Conservation (phyloP, 2,888 invertebrate species). For the Drosophila tanythrix region DNA sequence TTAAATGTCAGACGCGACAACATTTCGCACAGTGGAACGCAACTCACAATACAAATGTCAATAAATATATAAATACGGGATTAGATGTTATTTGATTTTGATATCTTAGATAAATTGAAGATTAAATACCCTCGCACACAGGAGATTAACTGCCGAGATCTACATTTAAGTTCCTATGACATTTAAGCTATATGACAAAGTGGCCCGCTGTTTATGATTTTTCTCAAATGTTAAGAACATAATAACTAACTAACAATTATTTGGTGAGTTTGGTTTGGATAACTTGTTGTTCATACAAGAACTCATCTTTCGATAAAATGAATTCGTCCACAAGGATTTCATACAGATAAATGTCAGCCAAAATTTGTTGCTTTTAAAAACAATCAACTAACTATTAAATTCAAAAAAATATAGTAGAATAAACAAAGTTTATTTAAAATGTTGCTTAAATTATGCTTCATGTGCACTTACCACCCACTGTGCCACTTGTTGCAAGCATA, state of each 20-base stretch:
- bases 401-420: neutral
- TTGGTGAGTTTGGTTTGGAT: neutral
- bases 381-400: neutral
- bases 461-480: constrained; percentile 18
- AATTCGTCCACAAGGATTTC: neutral
- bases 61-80: neutral
- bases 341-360: neutral
- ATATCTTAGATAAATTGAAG: neutral
- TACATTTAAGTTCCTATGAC: neutral
- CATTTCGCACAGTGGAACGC: constrained; percentile 54
- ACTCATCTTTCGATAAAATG: neutral
- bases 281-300: neutral
- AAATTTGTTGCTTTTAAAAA: neutral
- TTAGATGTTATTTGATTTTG: neutral
- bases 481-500: constrained; percentile 25
- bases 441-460: neutral
- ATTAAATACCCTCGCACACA: neutral
- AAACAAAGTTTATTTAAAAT: neutral
- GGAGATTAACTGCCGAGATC: neutral
- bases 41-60: neutral
- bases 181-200: neutral
- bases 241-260: neutral
- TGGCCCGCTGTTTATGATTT: neutral
- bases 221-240: neutral
- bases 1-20: constrained; percentile 65